These are phyloP conservation scores for Melanostoma mellinum DNA, from an alignment of 2,888 invertebrate species.

Conservation along the genomic window DNA sequence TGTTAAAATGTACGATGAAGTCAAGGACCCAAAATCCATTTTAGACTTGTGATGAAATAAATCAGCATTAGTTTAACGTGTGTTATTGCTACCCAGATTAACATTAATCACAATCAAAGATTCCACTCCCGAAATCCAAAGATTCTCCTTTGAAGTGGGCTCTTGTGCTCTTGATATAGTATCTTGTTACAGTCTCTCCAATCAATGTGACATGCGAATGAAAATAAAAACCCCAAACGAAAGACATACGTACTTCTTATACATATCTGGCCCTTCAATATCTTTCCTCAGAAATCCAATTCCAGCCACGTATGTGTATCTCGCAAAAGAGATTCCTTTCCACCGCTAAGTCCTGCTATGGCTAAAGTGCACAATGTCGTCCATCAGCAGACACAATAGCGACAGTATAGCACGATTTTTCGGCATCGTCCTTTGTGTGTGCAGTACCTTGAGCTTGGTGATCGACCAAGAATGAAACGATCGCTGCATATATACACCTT, in stretches of 20 bases:
- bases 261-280: slow-evolving; percentile 44
- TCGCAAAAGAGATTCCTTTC: slow-evolving; percentile 40
- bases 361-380: slow-evolving; percentile 66
- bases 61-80: no score
- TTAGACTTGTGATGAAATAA: no score
- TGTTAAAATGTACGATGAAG: no score
- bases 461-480: slow-evolving; percentile 71
- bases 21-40: no score
- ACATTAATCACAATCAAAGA: slow-evolving; percentile 62
- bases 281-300: slow-evolving; percentile 65
- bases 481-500: slow-evolving; percentile 32
- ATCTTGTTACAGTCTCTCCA: slow-evolving; percentile 16
- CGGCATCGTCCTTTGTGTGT: slow-evolving; percentile 68
- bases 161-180: neutral
- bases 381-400: slow-evolving; percentile 72
- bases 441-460: slow-evolving; percentile 43
- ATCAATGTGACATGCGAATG: slow-evolving; percentile 40
- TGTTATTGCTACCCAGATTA: slow-evolving; percentile 6
- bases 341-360: slow-evolving; percentile 44
- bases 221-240: neutral
- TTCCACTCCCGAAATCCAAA: slow-evolving; percentile 28
- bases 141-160: neutral
- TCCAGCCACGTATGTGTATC: slow-evolving; percentile 7
- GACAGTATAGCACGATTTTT: slow-evolving; percentile 72
- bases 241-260: neutral